phyloP scores from a whole-genome alignment of 2,888 invertebrate species.

The Villa cingulata region DNA sequence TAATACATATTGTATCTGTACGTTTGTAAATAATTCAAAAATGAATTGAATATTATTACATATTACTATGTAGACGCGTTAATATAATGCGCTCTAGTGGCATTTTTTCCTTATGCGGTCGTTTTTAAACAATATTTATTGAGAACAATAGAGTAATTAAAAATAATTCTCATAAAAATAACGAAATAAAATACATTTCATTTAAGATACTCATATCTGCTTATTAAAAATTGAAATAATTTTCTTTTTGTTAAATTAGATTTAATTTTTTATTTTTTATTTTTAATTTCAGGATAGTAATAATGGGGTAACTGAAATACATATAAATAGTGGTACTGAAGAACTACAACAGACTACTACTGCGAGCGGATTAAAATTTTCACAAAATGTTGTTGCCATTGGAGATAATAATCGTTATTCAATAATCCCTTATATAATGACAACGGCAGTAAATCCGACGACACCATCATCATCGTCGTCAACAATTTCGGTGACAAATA shows the following conservation, averaged over 20 bases:
- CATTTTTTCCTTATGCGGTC: too few relatives aligned
- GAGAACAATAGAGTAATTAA: too few relatives aligned
- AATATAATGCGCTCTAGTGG: too few relatives aligned
- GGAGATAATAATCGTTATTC: neutral
- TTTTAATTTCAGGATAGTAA: constrained; percentile 10
- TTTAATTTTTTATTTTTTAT: neutral
- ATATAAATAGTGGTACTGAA: constrained; percentile 12
- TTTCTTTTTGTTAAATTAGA: neutral
- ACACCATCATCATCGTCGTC: neutral
- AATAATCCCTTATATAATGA: constrained; percentile 5
- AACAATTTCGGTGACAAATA: neutral
- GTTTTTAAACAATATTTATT: too few relatives aligned
- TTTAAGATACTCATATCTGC: too few relatives aligned
- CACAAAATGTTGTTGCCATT: constrained; percentile 1
- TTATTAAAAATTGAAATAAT: too few relatives aligned
- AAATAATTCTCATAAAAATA: too few relatives aligned
- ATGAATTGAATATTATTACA: too few relatives aligned
- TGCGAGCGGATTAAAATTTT: neutral
- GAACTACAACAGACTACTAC: constrained; percentile 4
- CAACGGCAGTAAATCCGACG: neutral
- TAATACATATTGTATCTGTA: too few relatives aligned
- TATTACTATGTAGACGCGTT: too few relatives aligned
- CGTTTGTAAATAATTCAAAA: too few relatives aligned
- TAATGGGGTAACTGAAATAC: constrained; percentile 18
- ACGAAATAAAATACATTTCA: too few relatives aligned